Percentiles rank a stretch among this genome's conserved stretches.
Conservation (phyloP, 2,888 invertebrate genomes). For the Agrochola lota region DNA sequence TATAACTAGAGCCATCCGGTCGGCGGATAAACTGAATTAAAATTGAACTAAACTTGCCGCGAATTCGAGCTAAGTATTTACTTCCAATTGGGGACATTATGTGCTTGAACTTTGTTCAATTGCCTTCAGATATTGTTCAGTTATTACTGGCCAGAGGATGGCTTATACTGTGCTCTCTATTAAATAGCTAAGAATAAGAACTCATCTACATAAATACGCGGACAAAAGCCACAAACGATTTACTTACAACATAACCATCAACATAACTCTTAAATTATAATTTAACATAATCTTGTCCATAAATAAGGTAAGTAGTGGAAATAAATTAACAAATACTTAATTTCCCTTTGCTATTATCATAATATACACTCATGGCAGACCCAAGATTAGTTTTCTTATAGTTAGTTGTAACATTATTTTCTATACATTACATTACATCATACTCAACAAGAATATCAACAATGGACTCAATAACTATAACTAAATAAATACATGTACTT, state of each 20-base stretch:
- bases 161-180: slow-evolving; percentile 47
- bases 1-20: slow-evolving; percentile 58
- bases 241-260: slow-evolving; percentile 39
- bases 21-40: slow-evolving; percentile 43
- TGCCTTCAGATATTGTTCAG: slow-evolving; percentile 21
- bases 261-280: slow-evolving; percentile 46
- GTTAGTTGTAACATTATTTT: slow-evolving; percentile 70
- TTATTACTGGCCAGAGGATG: slow-evolving; percentile 27
- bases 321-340: slow-evolving; percentile 62
- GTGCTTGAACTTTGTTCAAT: slow-evolving; percentile 37
- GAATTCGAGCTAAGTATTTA: slow-evolving; percentile 33
- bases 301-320: slow-evolving; percentile 53
- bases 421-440: slow-evolving; percentile 85
- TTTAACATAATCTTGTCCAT: slow-evolving; percentile 44
- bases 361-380: slow-evolving; percentile 67
- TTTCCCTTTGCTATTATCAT: slow-evolving; percentile 60
- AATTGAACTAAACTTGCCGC: slow-evolving; percentile 42
- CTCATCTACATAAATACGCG: slow-evolving; percentile 47
- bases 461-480: slow-evolving; percentile 88
- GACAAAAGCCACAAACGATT: slow-evolving; percentile 34
- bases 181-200: slow-evolving; percentile 48
- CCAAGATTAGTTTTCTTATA: slow-evolving; percentile 69
- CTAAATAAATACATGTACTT: slow-evolving; percentile 83
- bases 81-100: slow-evolving; percentile 38
- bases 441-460: slow-evolving; percentile 90